Percentiles rank a stretch among this genome's conserved stretches.
Conservation (phyloP, 2,113 vertebrate species). For the Maccullochella peelii region DNA sequence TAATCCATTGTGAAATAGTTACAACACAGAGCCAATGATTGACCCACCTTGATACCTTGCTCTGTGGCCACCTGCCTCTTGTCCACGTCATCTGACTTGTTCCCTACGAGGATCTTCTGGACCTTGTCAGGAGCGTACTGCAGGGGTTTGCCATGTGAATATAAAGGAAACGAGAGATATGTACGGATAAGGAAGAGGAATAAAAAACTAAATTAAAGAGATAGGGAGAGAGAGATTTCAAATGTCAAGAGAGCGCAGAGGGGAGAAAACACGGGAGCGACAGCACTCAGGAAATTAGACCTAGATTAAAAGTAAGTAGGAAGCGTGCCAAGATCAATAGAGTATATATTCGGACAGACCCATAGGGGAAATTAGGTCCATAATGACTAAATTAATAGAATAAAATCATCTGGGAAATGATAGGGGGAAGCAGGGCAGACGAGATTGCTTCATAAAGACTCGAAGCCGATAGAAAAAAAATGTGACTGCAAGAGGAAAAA, state of each 20-base stretch:
- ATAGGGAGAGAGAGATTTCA: conserved; percentile 20
- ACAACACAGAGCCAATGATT: background rate
- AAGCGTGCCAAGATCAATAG: conserved; percentile 56
- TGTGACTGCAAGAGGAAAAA: conserved; percentile 11
- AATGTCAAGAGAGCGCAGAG: conserved; percentile 51
- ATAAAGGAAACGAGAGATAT: background rate
- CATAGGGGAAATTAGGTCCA: conserved; percentile 59
- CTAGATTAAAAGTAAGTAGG: conserved; percentile 49
- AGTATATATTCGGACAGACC: conserved; percentile 41
- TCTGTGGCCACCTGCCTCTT: conserved; percentile 96
- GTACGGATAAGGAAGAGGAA: conserved; percentile 2
- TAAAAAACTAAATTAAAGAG: conserved; percentile 23
- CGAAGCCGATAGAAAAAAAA: background rate
- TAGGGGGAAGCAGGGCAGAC: conserved; percentile 18
- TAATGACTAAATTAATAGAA: conserved; percentile 59
- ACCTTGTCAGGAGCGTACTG: conserved; percentile 95
- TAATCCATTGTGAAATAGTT: background rate
- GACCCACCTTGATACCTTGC: conserved; percentile 93
- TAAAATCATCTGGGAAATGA: conserved; percentile 53
- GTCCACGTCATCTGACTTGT: conserved; percentile 94
- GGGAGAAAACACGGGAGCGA: conserved; percentile 25
- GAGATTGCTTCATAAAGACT: conserved; percentile 12
- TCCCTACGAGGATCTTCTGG: conserved; percentile 96
- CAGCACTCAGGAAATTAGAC: conserved; percentile 67
- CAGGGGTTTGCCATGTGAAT: conserved; percentile 8